A percentile compares a stretch with the other conserved stretches of the same genome.
Evolutionary conservation across 2,113 vertebrate species (phyloP).

Genomic region (Orycteropus afer): DNA sequence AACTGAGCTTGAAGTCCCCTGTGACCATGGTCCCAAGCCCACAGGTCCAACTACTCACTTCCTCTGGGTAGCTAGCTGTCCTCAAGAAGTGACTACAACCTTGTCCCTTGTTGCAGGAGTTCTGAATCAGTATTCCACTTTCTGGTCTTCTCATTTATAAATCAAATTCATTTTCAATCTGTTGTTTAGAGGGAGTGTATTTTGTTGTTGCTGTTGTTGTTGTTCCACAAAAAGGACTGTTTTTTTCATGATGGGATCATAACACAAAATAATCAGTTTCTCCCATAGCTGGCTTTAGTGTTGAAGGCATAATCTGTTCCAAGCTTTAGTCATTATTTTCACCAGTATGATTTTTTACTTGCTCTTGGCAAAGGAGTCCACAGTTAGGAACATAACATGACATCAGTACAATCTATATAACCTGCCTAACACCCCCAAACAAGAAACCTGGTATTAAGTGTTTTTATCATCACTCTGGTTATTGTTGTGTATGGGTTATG

Average conservation of each 20-base stretch:
- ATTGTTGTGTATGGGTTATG: neutral
- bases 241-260: constrained; percentile 89
- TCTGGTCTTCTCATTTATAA: neutral
- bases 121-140: neutral
- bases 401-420: neutral
- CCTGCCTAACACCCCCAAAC: neutral
- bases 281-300: constrained; percentile 90
- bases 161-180: neutral
- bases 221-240: neutral
- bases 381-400: neutral
- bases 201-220: neutral
- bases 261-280: constrained; percentile 92
- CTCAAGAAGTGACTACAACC: too few species aligned
- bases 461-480: neutral
- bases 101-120: neutral
- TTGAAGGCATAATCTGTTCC: constrained; percentile 94
- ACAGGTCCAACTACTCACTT: too few species aligned
- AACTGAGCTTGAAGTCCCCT: too few species aligned
- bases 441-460: neutral
- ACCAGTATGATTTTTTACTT: constrained; percentile 88
- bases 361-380: neutral
- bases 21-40: too few species aligned
- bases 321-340: constrained; percentile 93
- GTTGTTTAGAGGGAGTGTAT: neutral
- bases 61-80: too few species aligned